Conservation (phyloP, 2,888 invertebrate species). For the Plusia festucae region DNA sequence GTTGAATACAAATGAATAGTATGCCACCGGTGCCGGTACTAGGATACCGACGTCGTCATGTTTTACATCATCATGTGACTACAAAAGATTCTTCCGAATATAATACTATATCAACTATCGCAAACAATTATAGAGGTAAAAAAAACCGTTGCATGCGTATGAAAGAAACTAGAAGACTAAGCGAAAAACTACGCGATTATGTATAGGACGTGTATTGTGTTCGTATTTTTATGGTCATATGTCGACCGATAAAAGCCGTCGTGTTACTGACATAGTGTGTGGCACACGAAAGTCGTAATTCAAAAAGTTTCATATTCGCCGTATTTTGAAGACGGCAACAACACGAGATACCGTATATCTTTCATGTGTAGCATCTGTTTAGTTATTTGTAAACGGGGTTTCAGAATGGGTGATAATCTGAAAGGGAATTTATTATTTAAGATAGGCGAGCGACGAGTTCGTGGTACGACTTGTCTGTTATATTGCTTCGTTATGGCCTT, state of each 20-base stretch:
- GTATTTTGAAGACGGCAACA: conserved; percentile 37
- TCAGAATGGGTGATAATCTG: conserved; percentile 26
- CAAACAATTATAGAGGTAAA: conserved; percentile 10
- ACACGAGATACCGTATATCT: conserved; percentile 51
- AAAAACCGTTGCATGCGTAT: conserved; percentile 75
- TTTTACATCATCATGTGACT: conserved; percentile 22
- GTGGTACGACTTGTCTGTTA: neutral
- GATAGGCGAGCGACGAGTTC: conserved; percentile 14
- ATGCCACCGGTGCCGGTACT: conserved; percentile 5
- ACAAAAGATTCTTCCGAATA: conserved; percentile 17
- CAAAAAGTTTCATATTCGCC: conserved; percentile 66
- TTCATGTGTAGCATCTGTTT: conserved; percentile 30
- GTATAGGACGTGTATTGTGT: conserved; percentile 58
- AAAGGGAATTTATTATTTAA: conserved; percentile 6
- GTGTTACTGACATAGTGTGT: conserved; percentile 68
- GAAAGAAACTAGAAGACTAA: conserved; percentile 78
- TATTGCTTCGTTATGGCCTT: neutral
- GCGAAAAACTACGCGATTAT: conserved; percentile 63
- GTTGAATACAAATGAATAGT: conserved; percentile 32
- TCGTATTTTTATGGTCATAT: conserved; percentile 78
- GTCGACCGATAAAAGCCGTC: conserved; percentile 73
- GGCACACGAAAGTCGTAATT: conserved; percentile 78
- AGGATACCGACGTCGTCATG: conserved; percentile 15
- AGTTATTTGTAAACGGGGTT: conserved; percentile 22
- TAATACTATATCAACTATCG: neutral